Conservation (phyloP, 2,888 invertebrate species). For the Xylocampa areola region DNA sequence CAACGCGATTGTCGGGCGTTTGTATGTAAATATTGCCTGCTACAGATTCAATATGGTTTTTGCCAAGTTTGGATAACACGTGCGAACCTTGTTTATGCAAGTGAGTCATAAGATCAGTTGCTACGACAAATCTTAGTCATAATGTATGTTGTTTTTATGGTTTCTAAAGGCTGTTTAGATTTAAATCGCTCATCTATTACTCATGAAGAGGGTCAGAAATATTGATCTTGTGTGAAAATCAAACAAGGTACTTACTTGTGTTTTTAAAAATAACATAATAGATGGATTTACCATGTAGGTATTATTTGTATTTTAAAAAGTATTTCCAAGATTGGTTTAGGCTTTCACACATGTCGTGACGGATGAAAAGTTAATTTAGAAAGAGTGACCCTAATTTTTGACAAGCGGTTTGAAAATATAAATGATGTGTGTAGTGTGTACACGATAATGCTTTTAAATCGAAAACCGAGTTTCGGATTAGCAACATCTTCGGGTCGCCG, state of each 20-base stretch:
- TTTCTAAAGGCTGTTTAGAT: slow-evolving; percentile 31
- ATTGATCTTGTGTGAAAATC: slow-evolving; percentile 40
- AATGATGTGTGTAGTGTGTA: slow-evolving; percentile 41
- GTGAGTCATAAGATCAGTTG: slow-evolving; percentile 53
- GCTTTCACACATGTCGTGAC: slow-evolving; percentile 31
- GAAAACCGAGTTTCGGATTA: slow-evolving; percentile 32
- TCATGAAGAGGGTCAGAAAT: slow-evolving; percentile 35
- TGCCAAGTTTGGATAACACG: slow-evolving; percentile 61
- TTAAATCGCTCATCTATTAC: slow-evolving; percentile 40
- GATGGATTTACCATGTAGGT: slow-evolving; percentile 29
- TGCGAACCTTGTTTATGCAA: slow-evolving; percentile 52
- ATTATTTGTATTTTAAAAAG: slow-evolving; percentile 31
- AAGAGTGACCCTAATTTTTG: slow-evolving; percentile 51
- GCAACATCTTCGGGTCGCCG: slow-evolving; percentile 45
- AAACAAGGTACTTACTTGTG: slow-evolving; percentile 25
- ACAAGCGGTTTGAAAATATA: slow-evolving; percentile 33
- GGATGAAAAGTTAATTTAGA: slow-evolving; percentile 44
- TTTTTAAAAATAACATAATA: slow-evolving; percentile 31
- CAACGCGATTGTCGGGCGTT: slow-evolving; percentile 47
- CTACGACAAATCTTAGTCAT: slow-evolving; percentile 47
- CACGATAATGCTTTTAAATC: slow-evolving; percentile 52
- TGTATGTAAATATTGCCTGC: slow-evolving; percentile 61
- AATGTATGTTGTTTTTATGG: slow-evolving; percentile 34
- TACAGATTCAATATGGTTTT: slow-evolving; percentile 50
- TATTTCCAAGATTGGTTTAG: slow-evolving; percentile 25